Base-by-base conservation (phyloP, 2,797 vertebrate genomes). In the Pogoniulus pusillus region DNA sequence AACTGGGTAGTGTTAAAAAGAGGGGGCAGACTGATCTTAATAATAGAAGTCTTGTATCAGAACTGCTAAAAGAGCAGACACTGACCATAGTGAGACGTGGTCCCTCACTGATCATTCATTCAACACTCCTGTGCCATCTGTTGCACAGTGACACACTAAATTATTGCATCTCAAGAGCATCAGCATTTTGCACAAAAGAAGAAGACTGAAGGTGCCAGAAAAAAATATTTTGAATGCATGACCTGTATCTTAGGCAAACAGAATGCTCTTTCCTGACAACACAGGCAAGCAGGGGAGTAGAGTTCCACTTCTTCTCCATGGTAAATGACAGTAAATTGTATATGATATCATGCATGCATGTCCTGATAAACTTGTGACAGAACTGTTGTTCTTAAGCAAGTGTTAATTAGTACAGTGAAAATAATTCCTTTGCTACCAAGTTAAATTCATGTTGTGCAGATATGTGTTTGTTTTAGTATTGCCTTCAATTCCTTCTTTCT, bases 61-160 rank as follows among this genome's bases (percentile, higher is more conserved):
- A 80, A 63, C 60, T 27, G 3, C 51, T 91, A 77, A 85, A 84
- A 82, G 71, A 69, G 30, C 7, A 19, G 62, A 6, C 47, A 29
- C 29, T 63, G 89, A 82, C 47, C 57, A 20, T 86, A 64, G 65
- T 51, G 84, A 82, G 80, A 71, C 11, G 3, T 19, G 53, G 41
- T 79, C 39, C 47, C 64, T 89, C 47, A 11, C 63, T 75, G 66
- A 15, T 45, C 65, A n/a, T 87, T 91, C 66, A 68, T 70, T 93
- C 60, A 72, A 2, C 24, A 34, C 88, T 89, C 64, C 79, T 82
- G 85, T 82, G 85, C 90, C 88, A 87, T 84, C 91, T 92, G 90
- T 85, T 47, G 86, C 39, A 64, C 85, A 87, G 89, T 80, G 85
- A 76, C 90, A 76, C 2, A 3, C 64, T 86, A 58, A 90, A 82